phyloP scores from a whole-genome alignment of 2,113 vertebrate genomes.

The Puffinus mauretanicus region DNA sequence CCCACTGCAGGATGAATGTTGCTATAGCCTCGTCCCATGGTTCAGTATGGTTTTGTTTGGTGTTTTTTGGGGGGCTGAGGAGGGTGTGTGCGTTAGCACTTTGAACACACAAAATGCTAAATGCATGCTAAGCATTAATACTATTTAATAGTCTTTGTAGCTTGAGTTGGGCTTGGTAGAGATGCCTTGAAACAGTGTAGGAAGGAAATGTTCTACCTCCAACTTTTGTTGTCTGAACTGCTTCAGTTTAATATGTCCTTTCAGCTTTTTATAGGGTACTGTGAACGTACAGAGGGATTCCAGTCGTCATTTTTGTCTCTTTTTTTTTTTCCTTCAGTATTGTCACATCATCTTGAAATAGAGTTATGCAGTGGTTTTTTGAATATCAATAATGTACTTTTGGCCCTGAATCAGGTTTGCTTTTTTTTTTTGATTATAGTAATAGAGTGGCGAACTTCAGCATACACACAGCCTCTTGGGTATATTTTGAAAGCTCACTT shows the following conservation, averaged over 20 bases:
- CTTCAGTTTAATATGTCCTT: background rate
- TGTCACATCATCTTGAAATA: background rate
- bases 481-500: slow-evolving; percentile 12
- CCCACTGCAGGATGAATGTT: background rate
- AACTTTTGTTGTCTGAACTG: background rate
- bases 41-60: background rate
- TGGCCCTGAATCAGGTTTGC: background rate
- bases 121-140: background rate
- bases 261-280: background rate
- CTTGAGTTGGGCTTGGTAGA: background rate
- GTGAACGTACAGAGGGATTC: background rate
- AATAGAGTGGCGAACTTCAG: background rate
- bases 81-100: background rate
- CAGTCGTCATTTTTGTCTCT: background rate
- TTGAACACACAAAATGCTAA: background rate
- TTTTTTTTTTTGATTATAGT: background rate
- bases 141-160: background rate
- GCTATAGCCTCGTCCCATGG: rapidly evolving
- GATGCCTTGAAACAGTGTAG: background rate
- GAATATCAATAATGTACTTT: background rate
- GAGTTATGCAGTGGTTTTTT: background rate
- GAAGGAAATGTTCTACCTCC: background rate
- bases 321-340: background rate
- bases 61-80: rapidly evolving
- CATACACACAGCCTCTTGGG: background rate